Base-by-base conservation (phyloP, 2,113 vertebrate genomes). In the Stegastes partitus region DNA sequence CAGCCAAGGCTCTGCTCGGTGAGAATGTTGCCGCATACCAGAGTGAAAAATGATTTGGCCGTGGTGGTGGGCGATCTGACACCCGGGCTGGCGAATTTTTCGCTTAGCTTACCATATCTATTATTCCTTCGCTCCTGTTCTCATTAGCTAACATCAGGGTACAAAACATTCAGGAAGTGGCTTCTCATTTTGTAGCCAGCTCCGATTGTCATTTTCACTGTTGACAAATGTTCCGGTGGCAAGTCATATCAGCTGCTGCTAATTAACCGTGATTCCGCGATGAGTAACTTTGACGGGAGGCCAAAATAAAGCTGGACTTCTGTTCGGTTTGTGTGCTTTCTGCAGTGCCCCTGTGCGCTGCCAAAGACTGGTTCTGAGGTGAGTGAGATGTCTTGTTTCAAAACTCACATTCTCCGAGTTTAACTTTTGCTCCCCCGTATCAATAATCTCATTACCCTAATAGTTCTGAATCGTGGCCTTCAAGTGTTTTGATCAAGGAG, bases 401-500 rank as follows among this genome's bases (percentile, higher is more conserved):
- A 34, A 9, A 9, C 31, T 34, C 6, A 34, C 31, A 34, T 34
- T 34, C 31, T 9, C 31, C 31, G 7, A 34, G 31, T 34, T 34
- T 34, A 34, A 34, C 28, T 34, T 34, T 34, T 34, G n/a, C 1
- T 42, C 1, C 14, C 11, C 14, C 39, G 14, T 15, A 19, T 47
- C 45, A 47, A 19, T 5, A 42, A 42, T 49, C 47, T 14, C 26
- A 51, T 50, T 66, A 37, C 4, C 26, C 18, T 64, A 49, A 49
- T 21, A 9, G 63, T 66, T 51, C 22, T 51, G 22, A 66, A 66
- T 37, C 47, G 31, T 19, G 15, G 63, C 63, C 31, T 50, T 66
- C 47, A 34, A n/a, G 28, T 18, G 22, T 34, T 66, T 22, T 34
- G 26, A 51, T 51, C 21, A 49, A 50, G n/a, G 15, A 50, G 28